Base-by-base conservation (phyloP, 2,888 invertebrate genomes). In the Acanthoscelides obtectus region DNA sequence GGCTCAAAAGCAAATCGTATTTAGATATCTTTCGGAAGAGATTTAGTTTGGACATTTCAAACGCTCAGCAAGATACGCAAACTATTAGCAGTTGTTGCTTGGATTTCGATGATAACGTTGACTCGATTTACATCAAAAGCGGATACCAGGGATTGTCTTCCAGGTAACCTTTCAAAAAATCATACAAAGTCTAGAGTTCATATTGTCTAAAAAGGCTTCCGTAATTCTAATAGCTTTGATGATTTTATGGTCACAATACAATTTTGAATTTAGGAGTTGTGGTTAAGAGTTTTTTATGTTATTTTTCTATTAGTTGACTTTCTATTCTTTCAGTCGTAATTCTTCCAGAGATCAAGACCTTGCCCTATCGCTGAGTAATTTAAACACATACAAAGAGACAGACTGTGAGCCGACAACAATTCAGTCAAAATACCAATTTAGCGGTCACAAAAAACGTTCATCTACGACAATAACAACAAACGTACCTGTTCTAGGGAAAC, bases 1-100 rank as follows among this genome's bases (percentile, higher is more conserved):
- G 66, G 66, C 17, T 45, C 12, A 66, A 68, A 6, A 73, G 72
- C 22, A 73, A 70, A 17, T 74, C 72, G 8, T 76, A 76, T 66
- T 72, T 76, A 45, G 69, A 72, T n/a, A 71, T 76, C 68, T 76
- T 75, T 68, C 69, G 73, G 20, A 70, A 70, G 6, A 72, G 68
- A 64, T 67, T 63, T 45, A 17, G 45, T 12, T 45, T 45, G 45
- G 45, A 45, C 17, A 12, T 45, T 45, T 45, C 19, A 2, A 64
- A 66, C 19, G 69, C 69, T 1, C 3, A 45, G 20, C 22, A 21
- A 0, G 17, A 22, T 21, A 71, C 72, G 20, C 66, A 65, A 22
- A 66, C 68, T 1, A 66, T 70, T 65, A 65, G 63, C 8, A 69
- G 66, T 69, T 67, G 73, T 67, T 72, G n/a, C 19, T 64, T 64